phyloP scores from a whole-genome alignment of 30 jellyfish, hydroid and myxozoan genomes.

The Aurelia aurita region DNA sequence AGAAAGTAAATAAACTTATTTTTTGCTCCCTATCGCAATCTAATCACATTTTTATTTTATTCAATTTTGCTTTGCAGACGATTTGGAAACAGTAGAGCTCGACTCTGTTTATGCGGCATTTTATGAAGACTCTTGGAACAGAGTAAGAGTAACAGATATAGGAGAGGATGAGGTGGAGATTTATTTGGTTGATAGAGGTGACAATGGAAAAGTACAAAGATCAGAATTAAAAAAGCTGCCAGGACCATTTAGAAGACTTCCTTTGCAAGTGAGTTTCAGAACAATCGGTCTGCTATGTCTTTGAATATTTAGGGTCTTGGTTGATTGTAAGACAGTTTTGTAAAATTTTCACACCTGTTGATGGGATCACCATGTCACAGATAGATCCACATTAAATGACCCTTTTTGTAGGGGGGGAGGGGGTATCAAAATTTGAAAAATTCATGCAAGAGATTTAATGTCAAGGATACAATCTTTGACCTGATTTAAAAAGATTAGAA shows the following conservation, averaged over 20 bases:
- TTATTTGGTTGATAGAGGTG: slow-evolving; percentile 83
- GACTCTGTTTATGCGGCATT: slow-evolving; percentile 80
- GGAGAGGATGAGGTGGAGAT: slow-evolving; percentile 61
- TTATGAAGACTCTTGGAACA: slow-evolving; percentile 79
- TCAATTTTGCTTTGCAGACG: slow-evolving; percentile 4
- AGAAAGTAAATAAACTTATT: no score
- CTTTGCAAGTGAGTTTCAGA: slow-evolving; percentile 68
- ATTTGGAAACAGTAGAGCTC: slow-evolving; percentile 10
- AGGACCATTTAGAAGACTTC: slow-evolving; percentile 60
- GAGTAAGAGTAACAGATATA: slow-evolving; percentile 65
- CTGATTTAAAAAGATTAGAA: no score
- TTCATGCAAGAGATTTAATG: no score
- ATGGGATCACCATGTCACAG: no score
- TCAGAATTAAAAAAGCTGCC: slow-evolving; percentile 73
- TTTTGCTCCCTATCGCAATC: neutral
- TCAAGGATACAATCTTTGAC: no score
- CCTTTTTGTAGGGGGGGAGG: no score
- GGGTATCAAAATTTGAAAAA: no score
- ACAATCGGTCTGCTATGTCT: no score
- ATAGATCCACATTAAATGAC: no score
- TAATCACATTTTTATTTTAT: neutral
- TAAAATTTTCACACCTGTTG: no score
- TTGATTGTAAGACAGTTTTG: no score
- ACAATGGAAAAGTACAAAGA: slow-evolving; percentile 33
- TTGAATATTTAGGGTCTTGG: no score